Base-by-base conservation (phyloP, 2,888 invertebrate genomes). In the Melitaea athalia region DNA sequence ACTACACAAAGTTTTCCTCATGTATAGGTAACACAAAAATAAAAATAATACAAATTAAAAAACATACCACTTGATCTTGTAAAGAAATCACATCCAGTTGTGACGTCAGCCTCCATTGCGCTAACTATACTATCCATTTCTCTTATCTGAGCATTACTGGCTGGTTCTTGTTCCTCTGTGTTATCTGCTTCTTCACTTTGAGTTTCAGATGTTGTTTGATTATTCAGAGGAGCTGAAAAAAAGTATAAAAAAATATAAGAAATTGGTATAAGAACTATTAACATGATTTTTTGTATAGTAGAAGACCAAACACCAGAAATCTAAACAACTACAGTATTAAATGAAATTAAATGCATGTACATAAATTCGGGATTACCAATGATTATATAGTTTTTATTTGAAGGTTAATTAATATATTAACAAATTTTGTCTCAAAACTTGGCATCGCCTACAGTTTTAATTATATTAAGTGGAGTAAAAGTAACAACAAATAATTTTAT, bases 81-180 rank as follows among this genome's bases (percentile, higher is more conserved):
- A 72, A 86, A 88, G 74, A 85, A 82, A 64, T 85, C 85, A 63
- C 85, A 93, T 71, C 78, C 91, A 63, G 79, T 88, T 61, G 80
- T 89, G 77, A 83, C 94, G 69, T 94, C 94, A 3, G 93, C 92
- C 77, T 94, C 94, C 94, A 94, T 94, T 1, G 94, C 93, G 77
- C 91, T 91, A 59, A 94, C 94, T 69, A 94, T 94, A 75, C 89
- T 91, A 74, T 90, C 90, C 87, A 92, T 92, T 75, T 93, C 92
- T 3, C 86, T 75, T 38, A 91, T 91, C 79, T 93, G 93, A 1
- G 82, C 92, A 70, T 84, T 87, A 74, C 87, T 85, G 2, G 87
- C 86, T 10, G 86, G 84, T 69, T 87, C 89, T 0, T 74, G 60
- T 17, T 86, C 89, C 17, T 83, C 85, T 10, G 79, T 85, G 5